These are phyloP conservation scores for Hippocampus comes DNA, from an alignment of 2,113 vertebrate genomes.

Conservation along the genomic window DNA sequence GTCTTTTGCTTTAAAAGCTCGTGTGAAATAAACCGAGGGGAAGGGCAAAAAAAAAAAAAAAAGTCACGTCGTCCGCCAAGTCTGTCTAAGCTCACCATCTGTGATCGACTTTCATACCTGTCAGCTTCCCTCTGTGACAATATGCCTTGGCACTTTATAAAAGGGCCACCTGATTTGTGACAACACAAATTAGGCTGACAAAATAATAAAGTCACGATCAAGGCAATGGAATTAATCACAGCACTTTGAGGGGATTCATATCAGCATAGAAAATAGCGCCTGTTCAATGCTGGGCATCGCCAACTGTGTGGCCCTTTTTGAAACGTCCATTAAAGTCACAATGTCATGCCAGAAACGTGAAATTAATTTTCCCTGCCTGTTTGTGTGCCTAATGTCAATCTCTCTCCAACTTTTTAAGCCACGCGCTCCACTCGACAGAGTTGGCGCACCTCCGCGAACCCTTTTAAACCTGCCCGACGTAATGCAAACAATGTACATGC, in stretches of 20 bases:
- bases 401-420: no score
- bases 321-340: background rate
- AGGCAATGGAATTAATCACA: slow-evolving; percentile 3
- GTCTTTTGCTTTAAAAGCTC: slow-evolving; percentile 35
- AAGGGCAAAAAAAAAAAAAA: background rate
- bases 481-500: no score
- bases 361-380: background rate
- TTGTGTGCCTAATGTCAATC: background rate
- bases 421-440: no score
- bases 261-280: background rate
- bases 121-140: slow-evolving; percentile 15
- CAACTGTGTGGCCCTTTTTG: background rate
- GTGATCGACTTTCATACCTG: slow-evolving; percentile 23
- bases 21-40: slow-evolving; percentile 14
- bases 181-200: background rate
- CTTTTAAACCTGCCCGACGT: no score
- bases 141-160: slow-evolving; percentile 15
- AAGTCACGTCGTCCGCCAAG: slow-evolving; percentile 12
- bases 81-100: slow-evolving; percentile 33
- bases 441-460: no score
- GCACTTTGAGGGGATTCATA: background rate
- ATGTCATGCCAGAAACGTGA: background rate
- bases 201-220: slow-evolving; percentile 2
- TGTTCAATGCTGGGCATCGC: background rate
- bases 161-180: slow-evolving; percentile 8